Conservation (phyloP, 2,797 vertebrate genomes). For the Heliangelus exortis region DNA sequence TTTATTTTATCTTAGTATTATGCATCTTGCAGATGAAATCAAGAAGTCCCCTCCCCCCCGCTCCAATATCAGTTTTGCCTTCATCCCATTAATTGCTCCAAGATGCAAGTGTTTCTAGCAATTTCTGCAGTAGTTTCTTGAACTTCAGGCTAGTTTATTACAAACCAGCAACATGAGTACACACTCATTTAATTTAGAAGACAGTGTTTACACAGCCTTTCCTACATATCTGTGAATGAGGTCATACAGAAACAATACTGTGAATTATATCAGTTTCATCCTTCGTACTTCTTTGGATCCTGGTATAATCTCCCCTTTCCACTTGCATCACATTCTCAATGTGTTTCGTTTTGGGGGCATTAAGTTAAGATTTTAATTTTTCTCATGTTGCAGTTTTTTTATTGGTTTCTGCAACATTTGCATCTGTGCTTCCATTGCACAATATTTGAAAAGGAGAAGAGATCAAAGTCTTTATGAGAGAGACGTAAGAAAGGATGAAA, state of each 20-base stretch:
- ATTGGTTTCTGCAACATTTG: neutral
- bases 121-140: neutral
- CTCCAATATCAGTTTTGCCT: neutral
- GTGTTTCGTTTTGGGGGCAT: conserved; percentile 28
- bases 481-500: neutral
- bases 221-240: neutral
- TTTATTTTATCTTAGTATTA: neutral
- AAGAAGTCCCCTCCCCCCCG: neutral
- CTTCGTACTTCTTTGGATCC: conserved; percentile 62
- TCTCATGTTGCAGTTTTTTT: conserved; percentile 1
- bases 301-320: neutral
- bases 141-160: neutral
- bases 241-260: conserved; percentile 34
- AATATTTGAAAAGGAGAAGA: neutral
- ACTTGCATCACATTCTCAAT: conserved; percentile 13
- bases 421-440: neutral
- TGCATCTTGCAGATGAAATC: neutral
- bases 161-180: neutral
- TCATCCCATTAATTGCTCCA: accelerated
- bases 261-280: conserved; percentile 54
- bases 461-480: neutral
- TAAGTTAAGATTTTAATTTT: conserved; percentile 59
- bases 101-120: neutral
- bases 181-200: neutral
- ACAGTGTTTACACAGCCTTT: neutral